A percentile compares a stretch with the other conserved stretches of the same genome.
Evolutionary conservation across 1,140 invertebrate species (phyloP).

Genomic region (Hyphantria cunea): DNA sequence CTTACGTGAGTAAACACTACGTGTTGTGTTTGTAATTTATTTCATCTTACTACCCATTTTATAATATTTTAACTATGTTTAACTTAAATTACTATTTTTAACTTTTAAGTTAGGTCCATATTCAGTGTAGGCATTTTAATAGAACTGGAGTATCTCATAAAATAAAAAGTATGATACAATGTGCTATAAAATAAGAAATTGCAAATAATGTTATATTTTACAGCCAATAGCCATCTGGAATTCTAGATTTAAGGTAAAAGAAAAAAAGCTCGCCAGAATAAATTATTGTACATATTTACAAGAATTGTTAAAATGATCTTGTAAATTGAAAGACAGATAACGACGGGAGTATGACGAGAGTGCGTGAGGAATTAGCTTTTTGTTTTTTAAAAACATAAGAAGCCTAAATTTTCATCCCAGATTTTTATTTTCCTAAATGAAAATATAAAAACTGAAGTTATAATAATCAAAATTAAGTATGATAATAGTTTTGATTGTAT

Average conservation of each 20-base stretch:
- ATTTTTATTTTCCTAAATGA: no score
- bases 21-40: background rate
- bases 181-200: conserved; percentile 17
- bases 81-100: no score
- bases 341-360: no score
- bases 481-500: no score
- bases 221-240: conserved; percentile 13
- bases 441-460: no score
- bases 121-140: no score
- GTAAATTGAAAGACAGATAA: background rate
- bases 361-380: no score
- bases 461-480: no score
- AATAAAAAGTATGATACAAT: conserved; percentile 8
- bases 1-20: no score
- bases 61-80: no score
- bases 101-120: no score
- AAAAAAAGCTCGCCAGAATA: conserved; percentile 6
- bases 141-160: conserved; percentile 18
- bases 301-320: background rate
- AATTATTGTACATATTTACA: background rate
- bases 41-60: background rate
- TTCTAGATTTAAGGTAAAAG: background rate
- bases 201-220: conserved; percentile 23
- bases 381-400: background rate
- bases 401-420: no score